These are phyloP conservation scores for Tribolium madens DNA, from an alignment of 1,140 invertebrate genomes.

Conservation along the genomic window DNA sequence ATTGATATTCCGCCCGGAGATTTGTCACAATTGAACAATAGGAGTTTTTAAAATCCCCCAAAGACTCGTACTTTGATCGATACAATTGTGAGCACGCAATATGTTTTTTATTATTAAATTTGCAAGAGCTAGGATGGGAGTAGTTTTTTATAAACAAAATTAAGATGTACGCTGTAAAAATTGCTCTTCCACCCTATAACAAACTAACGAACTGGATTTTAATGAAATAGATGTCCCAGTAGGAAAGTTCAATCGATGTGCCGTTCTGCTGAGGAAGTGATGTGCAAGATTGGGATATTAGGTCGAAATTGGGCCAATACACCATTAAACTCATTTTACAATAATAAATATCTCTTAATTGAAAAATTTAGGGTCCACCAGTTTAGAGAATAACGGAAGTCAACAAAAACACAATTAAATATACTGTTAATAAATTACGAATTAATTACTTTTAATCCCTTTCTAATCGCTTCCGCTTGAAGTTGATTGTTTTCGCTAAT, in stretches of 20 bases:
- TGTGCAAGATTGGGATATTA: background rate
- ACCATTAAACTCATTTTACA: too few relatives aligned
- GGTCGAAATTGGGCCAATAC: background rate
- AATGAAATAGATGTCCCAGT: background rate
- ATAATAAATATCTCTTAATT: too few relatives aligned
- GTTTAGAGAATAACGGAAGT: too few relatives aligned
- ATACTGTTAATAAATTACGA: too few relatives aligned
- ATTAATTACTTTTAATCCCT: too few relatives aligned
- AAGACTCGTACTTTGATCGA: background rate
- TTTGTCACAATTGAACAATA: background rate
- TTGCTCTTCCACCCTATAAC: background rate
- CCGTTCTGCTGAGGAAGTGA: background rate
- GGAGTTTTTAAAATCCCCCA: background rate
- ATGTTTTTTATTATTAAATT: background rate
- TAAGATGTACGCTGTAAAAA: background rate
- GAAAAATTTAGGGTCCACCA: too few relatives aligned
- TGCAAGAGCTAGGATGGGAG: background rate
- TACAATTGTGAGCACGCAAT: background rate
- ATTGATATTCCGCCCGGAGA: background rate
- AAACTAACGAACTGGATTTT: background rate
- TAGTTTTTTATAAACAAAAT: background rate
- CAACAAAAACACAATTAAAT: too few relatives aligned
- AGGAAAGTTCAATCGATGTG: background rate
- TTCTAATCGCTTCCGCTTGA: too few relatives aligned
- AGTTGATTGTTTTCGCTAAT: too few relatives aligned